phyloP scores from a whole-genome alignment of 2,888 invertebrate species.

The Theristus sp. region DNA sequence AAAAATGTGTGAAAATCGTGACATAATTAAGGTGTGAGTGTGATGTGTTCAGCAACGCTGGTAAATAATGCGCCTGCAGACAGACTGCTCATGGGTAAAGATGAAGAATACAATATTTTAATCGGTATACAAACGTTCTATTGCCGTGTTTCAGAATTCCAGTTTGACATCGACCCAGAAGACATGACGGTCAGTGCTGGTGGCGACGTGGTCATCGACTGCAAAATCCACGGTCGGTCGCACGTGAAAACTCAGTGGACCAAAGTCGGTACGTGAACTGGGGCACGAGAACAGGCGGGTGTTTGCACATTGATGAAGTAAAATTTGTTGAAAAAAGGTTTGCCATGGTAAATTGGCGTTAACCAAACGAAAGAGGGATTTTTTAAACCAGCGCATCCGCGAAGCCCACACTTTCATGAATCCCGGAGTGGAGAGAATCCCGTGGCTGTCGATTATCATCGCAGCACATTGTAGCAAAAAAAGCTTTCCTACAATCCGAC shows the following conservation, averaged over 20 bases:
- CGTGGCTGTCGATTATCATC: neutral
- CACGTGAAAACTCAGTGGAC: constrained; percentile 20
- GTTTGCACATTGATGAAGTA: neutral
- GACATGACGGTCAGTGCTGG: constrained; percentile 22
- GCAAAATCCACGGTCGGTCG: constrained; percentile 20
- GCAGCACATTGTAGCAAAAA: no score
- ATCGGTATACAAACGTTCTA: neutral
- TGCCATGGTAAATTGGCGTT: no score
- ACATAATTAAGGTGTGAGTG: no score
- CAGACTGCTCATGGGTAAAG: no score
- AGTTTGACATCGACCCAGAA: constrained; percentile 18
- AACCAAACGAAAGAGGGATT: neutral
- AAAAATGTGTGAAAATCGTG: neutral
- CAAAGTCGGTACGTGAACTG: constrained; percentile 5
- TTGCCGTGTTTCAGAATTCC: neutral
- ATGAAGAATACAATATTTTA: no score
- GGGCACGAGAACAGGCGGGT: neutral
- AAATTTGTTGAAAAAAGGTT: neutral
- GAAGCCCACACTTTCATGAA: no score
- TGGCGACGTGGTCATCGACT: constrained; percentile 23
- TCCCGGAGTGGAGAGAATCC: no score
- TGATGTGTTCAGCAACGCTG: no score
- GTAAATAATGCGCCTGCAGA: no score
- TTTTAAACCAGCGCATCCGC: neutral
- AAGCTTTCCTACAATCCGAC: neutral